Conservation (phyloP, 2,113 vertebrate genomes). For the Brachypodius melanocephalos region DNA sequence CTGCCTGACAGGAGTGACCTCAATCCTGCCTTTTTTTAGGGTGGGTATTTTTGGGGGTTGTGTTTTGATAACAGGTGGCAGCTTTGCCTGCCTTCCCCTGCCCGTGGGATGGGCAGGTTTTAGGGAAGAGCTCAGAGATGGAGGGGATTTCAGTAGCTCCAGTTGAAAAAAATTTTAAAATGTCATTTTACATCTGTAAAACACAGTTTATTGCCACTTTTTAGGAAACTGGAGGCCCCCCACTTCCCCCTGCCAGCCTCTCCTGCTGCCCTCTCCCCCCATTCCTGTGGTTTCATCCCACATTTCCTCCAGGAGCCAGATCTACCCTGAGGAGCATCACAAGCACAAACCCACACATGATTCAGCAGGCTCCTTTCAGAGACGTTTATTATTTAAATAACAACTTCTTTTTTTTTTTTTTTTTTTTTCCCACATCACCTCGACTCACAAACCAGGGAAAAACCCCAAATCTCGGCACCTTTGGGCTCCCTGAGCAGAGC, state of each 20-base stretch:
- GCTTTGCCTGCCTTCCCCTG: neutral
- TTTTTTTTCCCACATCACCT: neutral
- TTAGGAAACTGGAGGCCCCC: neutral
- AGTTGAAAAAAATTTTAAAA: too few relatives aligned
- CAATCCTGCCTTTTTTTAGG: slow-evolving; percentile 23
- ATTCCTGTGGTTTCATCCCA: neutral
- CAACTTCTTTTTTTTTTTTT: neutral
- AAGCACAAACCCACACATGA: neutral
- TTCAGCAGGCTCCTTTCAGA: neutral
- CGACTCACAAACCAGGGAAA: accelerated
- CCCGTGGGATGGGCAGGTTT: accelerated
- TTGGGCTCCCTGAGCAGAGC: neutral
- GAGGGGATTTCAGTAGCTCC: neutral
- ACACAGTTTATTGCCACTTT: neutral
- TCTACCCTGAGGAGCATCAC: neutral
- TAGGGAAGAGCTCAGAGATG: neutral
- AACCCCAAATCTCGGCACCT: neutral
- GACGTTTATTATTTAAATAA: slow-evolving; percentile 45
- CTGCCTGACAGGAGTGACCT: slow-evolving; percentile 24
- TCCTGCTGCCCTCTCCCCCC: neutral
- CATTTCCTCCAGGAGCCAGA: neutral
- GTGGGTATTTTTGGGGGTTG: neutral
- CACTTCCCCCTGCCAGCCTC: neutral
- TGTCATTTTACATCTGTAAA: accelerated
- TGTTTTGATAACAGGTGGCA: slow-evolving; percentile 7